Evolutionary conservation across 2,113 vertebrate species (phyloP), one percentile per base, ranked within the genome.

Genomic region (Poeciliopsis occidentalis): DNA sequence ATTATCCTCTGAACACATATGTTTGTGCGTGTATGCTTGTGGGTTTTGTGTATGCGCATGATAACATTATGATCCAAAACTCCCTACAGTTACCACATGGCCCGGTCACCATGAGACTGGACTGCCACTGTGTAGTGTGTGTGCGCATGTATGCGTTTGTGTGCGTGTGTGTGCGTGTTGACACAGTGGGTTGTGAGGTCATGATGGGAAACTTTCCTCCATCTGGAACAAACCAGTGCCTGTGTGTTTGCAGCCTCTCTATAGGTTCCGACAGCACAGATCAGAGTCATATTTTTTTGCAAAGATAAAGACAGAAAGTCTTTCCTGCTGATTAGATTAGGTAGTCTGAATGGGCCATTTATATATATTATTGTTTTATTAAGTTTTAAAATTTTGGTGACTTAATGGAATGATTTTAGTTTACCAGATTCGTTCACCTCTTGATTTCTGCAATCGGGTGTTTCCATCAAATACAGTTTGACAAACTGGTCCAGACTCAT

Each of bases 61-160:
- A 57, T 84, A 65, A 57, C 78, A 78, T 19, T 75, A 76, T 65
- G 34, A 86, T 86, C 85, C 80, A 83, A 78, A 83, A 76, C 69
- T 66, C 75, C 86, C 84, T 73, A 86, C 78, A 74, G 82, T 81
- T 74, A 83, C 89, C 87, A 89, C 87, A 91, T 91, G 89, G 85
- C 82, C 64, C 31, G 79, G 83, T 80, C 78, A 80, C 79, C 85
- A 91, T 81, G 87, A 79, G 71, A 83, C 75, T 44, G 83, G 78
- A 83, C 81, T 85, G 81, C 67, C 75, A 78, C 81, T 87, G 89
- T 70, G 83, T 60, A 67, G 67, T 24, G n/a, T 44, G 26, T 71
- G 54, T 51, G 47, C 0, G 17, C 29, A 44, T 2, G 24, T 54
- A 29, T 51, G 15, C 39, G 47, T 67, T 34, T 41, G 51, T 67